Percentiles rank a stretch among this genome's conserved stretches.
phyloP scores from a whole-genome alignment of 2,797 vertebrate species.

The Ctenosaura bakeri region DNA sequence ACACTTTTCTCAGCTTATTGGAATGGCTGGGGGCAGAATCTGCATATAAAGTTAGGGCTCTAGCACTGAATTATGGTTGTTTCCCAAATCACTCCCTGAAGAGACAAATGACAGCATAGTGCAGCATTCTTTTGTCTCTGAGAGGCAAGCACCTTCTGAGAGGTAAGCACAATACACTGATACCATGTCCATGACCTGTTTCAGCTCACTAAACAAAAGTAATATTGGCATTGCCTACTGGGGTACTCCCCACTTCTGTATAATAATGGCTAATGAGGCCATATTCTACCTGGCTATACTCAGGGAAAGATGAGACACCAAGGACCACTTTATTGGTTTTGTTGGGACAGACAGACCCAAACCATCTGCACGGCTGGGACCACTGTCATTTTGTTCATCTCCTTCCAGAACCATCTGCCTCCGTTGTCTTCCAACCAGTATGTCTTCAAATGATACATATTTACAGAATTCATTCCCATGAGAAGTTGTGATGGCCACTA shows the following conservation, averaged over 20 bases:
- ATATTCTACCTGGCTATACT: neutral
- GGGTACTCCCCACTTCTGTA: neutral
- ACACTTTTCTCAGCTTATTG: neutral
- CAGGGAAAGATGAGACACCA: neutral
- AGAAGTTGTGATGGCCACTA: neutral
- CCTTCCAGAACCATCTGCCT: too few relatives aligned
- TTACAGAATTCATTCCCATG: neutral
- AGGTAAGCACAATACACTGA: neutral
- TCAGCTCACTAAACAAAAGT: neutral
- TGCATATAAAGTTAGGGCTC: neutral
- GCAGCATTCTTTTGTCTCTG: neutral
- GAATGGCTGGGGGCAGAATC: neutral
- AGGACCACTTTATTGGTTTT: neutral
- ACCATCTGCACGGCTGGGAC: too few relatives aligned
- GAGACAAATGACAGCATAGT: neutral
- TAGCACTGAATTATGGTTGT: neutral
- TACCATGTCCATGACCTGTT: neutral
- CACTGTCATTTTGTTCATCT: neutral
- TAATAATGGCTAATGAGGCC: neutral
- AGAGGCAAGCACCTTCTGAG: neutral
- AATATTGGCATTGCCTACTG: neutral
- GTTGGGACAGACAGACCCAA: neutral
- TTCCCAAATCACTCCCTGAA: neutral
- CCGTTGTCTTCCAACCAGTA: neutral
- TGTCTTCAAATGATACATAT: neutral